A percentile compares a stretch with the other conserved stretches of the same genome.
These are phyloP conservation scores for Meliscaeva auricollis DNA, from an alignment of 2,888 invertebrate species.

Conservation along the genomic window DNA sequence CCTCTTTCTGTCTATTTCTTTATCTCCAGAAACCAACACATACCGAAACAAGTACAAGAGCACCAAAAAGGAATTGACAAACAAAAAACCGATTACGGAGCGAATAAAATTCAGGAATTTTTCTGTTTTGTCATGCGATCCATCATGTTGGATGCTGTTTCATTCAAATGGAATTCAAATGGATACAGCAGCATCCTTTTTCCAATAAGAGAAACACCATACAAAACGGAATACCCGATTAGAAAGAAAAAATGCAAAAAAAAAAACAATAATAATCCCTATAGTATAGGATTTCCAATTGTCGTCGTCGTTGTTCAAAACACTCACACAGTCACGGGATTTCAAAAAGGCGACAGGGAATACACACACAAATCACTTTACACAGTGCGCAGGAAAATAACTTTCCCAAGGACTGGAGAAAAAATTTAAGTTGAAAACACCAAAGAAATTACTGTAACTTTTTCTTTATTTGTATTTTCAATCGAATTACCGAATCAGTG, in stretches of 20 bases:
- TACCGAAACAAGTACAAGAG: slow-evolving; percentile 8
- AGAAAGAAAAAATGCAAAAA: slow-evolving; percentile 25
- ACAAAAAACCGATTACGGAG: slow-evolving; percentile 34
- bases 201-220: slow-evolving; percentile 56
- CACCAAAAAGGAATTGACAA: slow-evolving; percentile 29
- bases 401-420: slow-evolving; percentile 13
- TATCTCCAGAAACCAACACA: slow-evolving; percentile 36
- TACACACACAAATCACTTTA: slow-evolving; percentile 61
- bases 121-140: slow-evolving; percentile 44
- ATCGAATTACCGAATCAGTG: slow-evolving; percentile 38
- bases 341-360: slow-evolving; percentile 52
- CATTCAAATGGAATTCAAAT: slow-evolving; percentile 6
- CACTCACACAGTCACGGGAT: slow-evolving; percentile 45
- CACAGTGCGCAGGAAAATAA: slow-evolving; percentile 67
- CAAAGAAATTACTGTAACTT: slow-evolving; percentile 36
- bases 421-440: slow-evolving; percentile 34
- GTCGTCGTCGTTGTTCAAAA: slow-evolving; percentile 55
- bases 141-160: slow-evolving; percentile 39
- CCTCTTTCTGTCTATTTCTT: slow-evolving; percentile 34
- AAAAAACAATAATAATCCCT: slow-evolving; percentile 53
- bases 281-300: slow-evolving; percentile 73
- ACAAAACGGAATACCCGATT: slow-evolving; percentile 65
- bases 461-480: slow-evolving; percentile 51
- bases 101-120: slow-evolving; percentile 60
- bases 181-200: slow-evolving; percentile 71